Base-by-base conservation (phyloP, 2,888 invertebrate species). In the Psylliodes chrysocephalus region DNA sequence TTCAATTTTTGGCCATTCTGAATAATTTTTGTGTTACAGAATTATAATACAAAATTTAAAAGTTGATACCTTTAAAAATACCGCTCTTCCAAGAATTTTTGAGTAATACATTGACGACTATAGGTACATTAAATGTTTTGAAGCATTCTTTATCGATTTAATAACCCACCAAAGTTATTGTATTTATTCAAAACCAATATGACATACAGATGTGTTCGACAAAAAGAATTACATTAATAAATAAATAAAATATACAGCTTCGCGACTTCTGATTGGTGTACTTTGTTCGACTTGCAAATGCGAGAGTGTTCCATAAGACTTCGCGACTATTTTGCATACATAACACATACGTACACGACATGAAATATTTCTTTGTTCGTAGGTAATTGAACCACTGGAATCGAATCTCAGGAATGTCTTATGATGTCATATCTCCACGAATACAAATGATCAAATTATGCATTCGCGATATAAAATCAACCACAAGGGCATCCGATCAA, bases 281-380 rank as follows among this genome's bases (percentile, higher is more conserved):
- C 40, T 49, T 49, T 59, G 47, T 57, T 57, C 49, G 49, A 12
- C 4, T 49, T 49, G 47, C 47, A 47, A 56, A 47, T 47, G 59
- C 18, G 38, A 28, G 38, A 28, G 15, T 51, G 49, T 59, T 38
- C 35, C 25, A 54, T 54, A 25, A 49, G 49, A 49, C 17, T 49
- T 28, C 14, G 25, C 38, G 49, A 18, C 46, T 49, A 35, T 59
- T 59, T 59, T 51, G 49, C 59, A 59, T 59, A 59, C 59, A 59
- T 40, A 51, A 59, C 40, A 51, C 59, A 59, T 51, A 49, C 49
- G 42, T 19, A 57, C 57, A 59, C 28, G 49, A 59, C 59, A 49
- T 59, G 57, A 59, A 59, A 59, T 59, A 59, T 59, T 49, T 59
- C 59, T 59, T 59, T 59, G 59, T 59, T 59, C 59, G 49, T 38